These are phyloP conservation scores for Diaprepes abbreviatus DNA, from an alignment of 2,888 invertebrate genomes.

Conservation along the genomic window DNA sequence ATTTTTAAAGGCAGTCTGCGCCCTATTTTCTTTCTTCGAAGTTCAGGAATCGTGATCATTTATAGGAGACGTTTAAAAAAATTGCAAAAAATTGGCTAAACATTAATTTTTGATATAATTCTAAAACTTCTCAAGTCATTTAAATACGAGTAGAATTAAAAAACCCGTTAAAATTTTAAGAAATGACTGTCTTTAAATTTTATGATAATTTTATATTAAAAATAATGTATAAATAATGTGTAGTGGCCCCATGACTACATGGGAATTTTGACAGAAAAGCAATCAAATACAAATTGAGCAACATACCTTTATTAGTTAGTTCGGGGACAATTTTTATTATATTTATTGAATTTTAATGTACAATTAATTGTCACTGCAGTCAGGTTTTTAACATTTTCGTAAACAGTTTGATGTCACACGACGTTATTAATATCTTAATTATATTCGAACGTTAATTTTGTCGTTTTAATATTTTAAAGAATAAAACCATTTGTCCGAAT, in stretches of 20 bases:
- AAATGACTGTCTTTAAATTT: too few species aligned
- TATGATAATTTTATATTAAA: background rate
- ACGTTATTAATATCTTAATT: background rate
- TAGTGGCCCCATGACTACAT: background rate
- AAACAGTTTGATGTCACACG: background rate
- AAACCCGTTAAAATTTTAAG: too few species aligned
- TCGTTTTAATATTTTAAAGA: background rate
- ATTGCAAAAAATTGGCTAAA: too few species aligned
- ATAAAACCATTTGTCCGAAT: background rate
- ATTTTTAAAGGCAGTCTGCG: too few species aligned
- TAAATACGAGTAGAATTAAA: too few species aligned
- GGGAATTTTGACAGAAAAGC: background rate
- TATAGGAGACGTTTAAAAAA: too few species aligned
- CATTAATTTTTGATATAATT: too few species aligned
- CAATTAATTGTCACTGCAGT: background rate
- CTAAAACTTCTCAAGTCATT: too few species aligned
- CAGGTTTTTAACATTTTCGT: conserved; percentile 4
- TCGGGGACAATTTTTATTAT: background rate
- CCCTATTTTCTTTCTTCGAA: too few species aligned
- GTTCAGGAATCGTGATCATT: too few species aligned
- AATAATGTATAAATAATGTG: background rate
- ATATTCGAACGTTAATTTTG: background rate
- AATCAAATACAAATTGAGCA: background rate
- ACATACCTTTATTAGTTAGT: background rate
- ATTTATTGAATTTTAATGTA: background rate